These are phyloP conservation scores for Galagoides demidoff DNA, from an alignment of 2,797 vertebrate species.

Conservation along the genomic window DNA sequence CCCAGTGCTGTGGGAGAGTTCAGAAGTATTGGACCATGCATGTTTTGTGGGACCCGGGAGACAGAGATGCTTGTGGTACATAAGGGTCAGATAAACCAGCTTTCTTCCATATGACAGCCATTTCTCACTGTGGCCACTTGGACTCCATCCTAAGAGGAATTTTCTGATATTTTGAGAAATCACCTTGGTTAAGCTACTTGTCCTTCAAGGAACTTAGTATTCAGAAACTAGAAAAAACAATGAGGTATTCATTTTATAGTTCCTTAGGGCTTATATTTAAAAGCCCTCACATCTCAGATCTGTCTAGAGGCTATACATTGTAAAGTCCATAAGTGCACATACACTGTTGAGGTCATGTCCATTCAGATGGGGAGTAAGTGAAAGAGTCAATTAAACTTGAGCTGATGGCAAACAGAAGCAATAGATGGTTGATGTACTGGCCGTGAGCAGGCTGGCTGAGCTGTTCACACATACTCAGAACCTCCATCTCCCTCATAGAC, in stretches of 20 bases:
- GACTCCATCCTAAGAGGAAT: not conserved
- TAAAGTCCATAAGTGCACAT: not conserved
- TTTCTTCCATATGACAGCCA: not conserved
- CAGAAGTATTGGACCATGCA: not conserved
- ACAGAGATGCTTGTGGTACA: not conserved
- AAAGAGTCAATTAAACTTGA: not conserved
- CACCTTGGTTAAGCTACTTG: not conserved
- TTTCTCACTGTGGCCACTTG: not conserved
- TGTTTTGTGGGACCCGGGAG: not conserved
- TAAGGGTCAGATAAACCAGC: not conserved
- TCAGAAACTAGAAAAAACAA: conserved; percentile 1
- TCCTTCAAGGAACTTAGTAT: conserved; percentile 20
- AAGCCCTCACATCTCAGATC: not conserved
- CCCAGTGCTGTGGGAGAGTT: not conserved
- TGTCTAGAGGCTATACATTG: not conserved
- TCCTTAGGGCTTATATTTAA: not conserved
- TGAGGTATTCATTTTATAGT: not conserved
- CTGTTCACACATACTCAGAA: rapidly evolving
- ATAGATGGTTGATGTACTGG: not conserved
- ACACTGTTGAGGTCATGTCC: rapidly evolving
- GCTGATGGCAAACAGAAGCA: not conserved
- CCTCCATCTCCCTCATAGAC: rapidly evolving
- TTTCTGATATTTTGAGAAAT: conserved; percentile 42
- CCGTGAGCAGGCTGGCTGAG: not conserved
- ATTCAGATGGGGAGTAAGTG: not conserved